A percentile compares a stretch with the other conserved stretches of the same genome.
Conservation (phyloP, 2,888 invertebrate genomes). For the Blastobasis adustella region DNA sequence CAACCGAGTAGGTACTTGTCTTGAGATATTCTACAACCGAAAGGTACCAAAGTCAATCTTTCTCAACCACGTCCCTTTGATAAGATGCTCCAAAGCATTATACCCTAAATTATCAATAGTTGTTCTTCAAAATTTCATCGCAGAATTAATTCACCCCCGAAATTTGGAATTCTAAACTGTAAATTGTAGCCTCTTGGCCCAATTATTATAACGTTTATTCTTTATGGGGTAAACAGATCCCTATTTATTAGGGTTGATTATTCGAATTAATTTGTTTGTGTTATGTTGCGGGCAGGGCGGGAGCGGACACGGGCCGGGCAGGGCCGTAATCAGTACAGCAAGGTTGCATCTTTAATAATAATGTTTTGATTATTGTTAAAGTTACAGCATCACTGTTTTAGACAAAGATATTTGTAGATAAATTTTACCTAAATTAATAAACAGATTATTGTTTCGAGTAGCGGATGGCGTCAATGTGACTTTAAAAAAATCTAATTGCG, state of each 20-base stretch:
- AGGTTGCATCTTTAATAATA: too few species aligned
- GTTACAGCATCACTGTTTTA: too few species aligned
- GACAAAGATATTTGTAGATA: too few species aligned
- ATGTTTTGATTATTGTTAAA: too few species aligned
- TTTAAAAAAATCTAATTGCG: too few species aligned
- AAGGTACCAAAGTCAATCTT: neutral
- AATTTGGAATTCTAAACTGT: conserved; percentile 61
- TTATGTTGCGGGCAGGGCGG: conserved; percentile 55
- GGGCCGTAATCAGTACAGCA: too few species aligned
- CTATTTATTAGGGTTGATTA: conserved; percentile 73
- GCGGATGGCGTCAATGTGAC: too few species aligned
- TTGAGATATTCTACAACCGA: neutral
- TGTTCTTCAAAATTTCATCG: conserved; percentile 41
- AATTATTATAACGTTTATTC: conserved; percentile 72
- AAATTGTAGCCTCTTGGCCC: conserved; percentile 63
- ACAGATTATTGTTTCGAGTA: too few species aligned
- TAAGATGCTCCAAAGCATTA: conserved; percentile 29
- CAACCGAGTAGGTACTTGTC: neutral
- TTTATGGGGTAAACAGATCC: conserved; percentile 70
- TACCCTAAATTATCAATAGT: conserved; percentile 36
- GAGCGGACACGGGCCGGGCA: conserved; percentile 1
- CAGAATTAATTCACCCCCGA: conserved; percentile 64
- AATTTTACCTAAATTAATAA: too few species aligned
- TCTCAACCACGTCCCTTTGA: neutral
- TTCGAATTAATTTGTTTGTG: conserved; percentile 74